Evolutionary conservation across 2,113 vertebrate species (phyloP).

Genomic region (Bufo bufo): DNA sequence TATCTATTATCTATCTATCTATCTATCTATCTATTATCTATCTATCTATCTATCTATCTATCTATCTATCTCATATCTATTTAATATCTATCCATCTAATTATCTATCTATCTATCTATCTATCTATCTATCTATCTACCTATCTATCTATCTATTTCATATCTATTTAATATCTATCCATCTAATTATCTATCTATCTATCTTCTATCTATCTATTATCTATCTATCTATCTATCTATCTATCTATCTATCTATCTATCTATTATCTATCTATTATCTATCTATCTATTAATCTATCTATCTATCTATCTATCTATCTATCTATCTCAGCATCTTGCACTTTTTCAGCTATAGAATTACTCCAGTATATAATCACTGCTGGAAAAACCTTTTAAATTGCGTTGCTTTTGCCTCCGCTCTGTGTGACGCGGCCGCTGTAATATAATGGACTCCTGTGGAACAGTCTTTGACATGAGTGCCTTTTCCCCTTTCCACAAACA

Average conservation of each 20-base stretch:
- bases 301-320: constrained; percentile 1
- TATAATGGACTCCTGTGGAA: not conserved
- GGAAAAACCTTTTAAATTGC: not conserved
- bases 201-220: not conserved
- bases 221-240: not conserved
- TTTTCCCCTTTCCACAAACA: not conserved
- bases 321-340: not conserved
- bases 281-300: not conserved
- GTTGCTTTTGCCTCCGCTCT: not conserved
- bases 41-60: constrained; percentile 2
- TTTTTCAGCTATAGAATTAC: not conserved
- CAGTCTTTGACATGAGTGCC: not conserved
- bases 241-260: not conserved
- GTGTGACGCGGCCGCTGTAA: not conserved
- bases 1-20: constrained; percentile 1
- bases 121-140: not conserved
- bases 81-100: not conserved
- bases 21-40: constrained; percentile 6
- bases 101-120: not conserved
- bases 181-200: not conserved
- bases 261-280: not conserved
- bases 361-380: not conserved
- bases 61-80: not conserved
- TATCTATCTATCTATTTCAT: not conserved
- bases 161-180: not conserved